phyloP scores from a whole-genome alignment of 2,888 invertebrate species.

The Chrysopilus asiliformis region DNA sequence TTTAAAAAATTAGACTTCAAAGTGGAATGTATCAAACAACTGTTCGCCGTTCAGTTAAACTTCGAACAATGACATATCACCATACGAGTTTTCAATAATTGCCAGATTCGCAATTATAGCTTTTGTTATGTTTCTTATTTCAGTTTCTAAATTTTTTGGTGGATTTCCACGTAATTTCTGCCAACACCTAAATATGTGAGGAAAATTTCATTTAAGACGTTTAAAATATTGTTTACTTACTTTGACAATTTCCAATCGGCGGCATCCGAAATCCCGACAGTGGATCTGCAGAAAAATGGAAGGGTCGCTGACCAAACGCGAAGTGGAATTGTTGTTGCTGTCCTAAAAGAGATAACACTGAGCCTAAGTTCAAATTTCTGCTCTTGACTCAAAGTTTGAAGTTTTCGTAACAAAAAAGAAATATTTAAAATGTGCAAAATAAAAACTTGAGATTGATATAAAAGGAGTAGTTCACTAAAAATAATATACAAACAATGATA shows the following conservation, averaged over 20 bases:
- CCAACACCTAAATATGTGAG: background rate
- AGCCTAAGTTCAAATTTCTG: slow-evolving; percentile 38
- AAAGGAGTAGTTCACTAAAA: slow-evolving; percentile 15
- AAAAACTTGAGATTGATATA: too few species aligned
- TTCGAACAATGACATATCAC: too few species aligned
- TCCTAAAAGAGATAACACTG: slow-evolving; percentile 86
- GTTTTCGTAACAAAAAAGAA: too few species aligned
- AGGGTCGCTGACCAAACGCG: slow-evolving; percentile 76
- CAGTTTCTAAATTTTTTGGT: too few species aligned
- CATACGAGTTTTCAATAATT: too few species aligned
- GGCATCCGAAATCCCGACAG: slow-evolving; percentile 80
- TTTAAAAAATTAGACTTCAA: too few species aligned
- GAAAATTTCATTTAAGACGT: background rate
- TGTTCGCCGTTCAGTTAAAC: too few species aligned
- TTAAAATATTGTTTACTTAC: slow-evolving; percentile 46
- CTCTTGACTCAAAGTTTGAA: slow-evolving; percentile 23
- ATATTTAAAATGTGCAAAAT: too few species aligned
- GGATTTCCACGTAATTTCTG: background rate
- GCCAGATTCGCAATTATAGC: too few species aligned
- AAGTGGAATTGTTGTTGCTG: slow-evolving; percentile 93
- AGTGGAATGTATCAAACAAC: too few species aligned
- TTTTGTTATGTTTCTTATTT: too few species aligned
- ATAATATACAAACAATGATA: slow-evolving; percentile 4
- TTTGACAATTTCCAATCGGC: slow-evolving; percentile 79
- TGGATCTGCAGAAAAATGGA: slow-evolving; percentile 78